Percentiles rank a stretch among this genome's conserved stretches.
These are phyloP conservation scores for Oedothorax gibbosus DNA, from an alignment of 1,140 invertebrate species.

Conservation along the genomic window DNA sequence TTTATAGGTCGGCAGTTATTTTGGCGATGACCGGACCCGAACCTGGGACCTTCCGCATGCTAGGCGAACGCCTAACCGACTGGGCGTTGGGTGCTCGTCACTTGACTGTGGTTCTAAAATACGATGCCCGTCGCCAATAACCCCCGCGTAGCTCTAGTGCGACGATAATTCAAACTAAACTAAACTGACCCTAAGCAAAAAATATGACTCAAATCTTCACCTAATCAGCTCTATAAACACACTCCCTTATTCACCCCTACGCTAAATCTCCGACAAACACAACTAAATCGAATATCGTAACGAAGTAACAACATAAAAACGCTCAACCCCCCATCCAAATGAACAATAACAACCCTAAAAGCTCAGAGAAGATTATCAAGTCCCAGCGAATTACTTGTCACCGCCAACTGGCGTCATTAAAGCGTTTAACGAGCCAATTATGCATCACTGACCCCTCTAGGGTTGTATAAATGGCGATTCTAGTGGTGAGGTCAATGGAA, in stretches of 20 bases:
- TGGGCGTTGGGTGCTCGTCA: no score
- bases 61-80: no score
- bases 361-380: slow-evolving; percentile 25
- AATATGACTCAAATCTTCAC: neutral
- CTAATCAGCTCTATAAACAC: neutral
- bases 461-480: slow-evolving; percentile 12
- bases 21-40: no score
- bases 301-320: neutral
- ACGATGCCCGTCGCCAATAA: no score
- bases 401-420: slow-evolving; percentile 53
- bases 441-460: slow-evolving; percentile 37
- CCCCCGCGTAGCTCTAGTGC: no score
- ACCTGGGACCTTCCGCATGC: no score
- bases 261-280: neutral
- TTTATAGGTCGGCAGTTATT: no score
- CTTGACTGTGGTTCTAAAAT: no score
- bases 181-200: neutral
- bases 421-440: slow-evolving; percentile 56
- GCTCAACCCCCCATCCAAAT: slow-evolving; percentile 8
- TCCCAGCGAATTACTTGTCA: slow-evolving; percentile 50
- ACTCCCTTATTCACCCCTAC: neutral
- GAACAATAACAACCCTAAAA: slow-evolving; percentile 43
- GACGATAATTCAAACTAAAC: no score
- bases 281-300: neutral
- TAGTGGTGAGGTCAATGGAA: no score